Evolutionary conservation across 23 tunicate genomes (phyloP), one percentile per base, ranked within the genome.

Genomic region (Styela plicata): DNA sequence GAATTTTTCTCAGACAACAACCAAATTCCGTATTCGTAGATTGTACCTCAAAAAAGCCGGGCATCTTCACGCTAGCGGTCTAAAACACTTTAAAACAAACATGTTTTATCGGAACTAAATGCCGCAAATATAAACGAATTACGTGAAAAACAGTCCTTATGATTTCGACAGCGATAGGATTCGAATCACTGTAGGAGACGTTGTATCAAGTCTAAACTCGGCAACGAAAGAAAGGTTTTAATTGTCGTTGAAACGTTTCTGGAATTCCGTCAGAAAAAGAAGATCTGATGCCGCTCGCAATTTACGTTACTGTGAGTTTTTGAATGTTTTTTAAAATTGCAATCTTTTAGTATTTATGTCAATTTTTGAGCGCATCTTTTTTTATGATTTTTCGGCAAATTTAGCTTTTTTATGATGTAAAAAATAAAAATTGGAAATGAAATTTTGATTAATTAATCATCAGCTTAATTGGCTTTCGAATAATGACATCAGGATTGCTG

Each of bases 11-110:
- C 81, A 52, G 81, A 76, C 31, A 25, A 36, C 24, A 10, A 53
- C 5, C n/a, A 26, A 1, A 0, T 76, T 76, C 37, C 81, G 66
- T 10, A 44, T 76, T 0, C 36, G 44, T 21, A 13, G 33, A 20
- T 19, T 44, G 24, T 76, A 76, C 64, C 53, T 76, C 0, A 76
- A 76, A 29, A 76, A 53, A 24, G 81, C 81, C 27, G 81, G 81
- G 0, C 81, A 44, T 44, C 21, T 76, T n/a, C 24, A 53, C 13
- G 33, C 31, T 22, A 24, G 18, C 66, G 81, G 81, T 36, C 30
- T 76, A 26, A 36, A 44, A 36, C 22, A 53, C 81, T 76, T 24
- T 53, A 36, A 1, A 76, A 57, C 31, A 76, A 76, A 18, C 81
- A 76, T 27, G 53, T 44, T 0, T 76, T 76, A 52, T 21, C 64